Base-by-base conservation (phyloP, 2,797 vertebrate species). In the Bradypus variegatus region DNA sequence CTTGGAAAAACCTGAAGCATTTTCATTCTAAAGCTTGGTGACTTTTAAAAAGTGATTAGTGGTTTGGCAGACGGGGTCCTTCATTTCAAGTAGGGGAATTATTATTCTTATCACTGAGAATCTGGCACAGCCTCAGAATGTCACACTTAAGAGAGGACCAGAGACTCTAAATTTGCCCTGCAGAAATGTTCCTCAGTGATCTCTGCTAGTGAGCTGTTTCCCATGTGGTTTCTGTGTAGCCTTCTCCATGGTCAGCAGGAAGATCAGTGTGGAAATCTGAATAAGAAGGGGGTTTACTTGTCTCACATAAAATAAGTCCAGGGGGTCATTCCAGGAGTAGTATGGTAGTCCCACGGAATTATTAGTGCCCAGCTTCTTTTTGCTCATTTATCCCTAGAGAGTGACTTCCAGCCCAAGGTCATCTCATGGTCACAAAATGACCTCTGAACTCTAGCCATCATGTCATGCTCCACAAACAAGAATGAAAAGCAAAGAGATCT, bases 31-130 rank as follows among this genome's bases (percentile, higher is more conserved):
- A 93, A 93, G 85, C 48, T 62, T 64, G 8, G 62, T 31, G 76
- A 36, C 72, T 85, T 79, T 72, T 73, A 53, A 89, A 72, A 89
- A 84, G 36, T 79, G 81, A 78, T 13, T 29, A 87, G 45, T 92
- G 85, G 41, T 81, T 81, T 92, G 50, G 64, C 77, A 78, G 77
- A 31, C 67, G 55, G 29, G 41, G 38, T 73, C 41, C 38, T 91
- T 86, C 78, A 85, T 78, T 91, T 91, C 70, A 70, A 31, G 77
- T 84, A 84, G 67, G 48, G 72, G 48, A 83, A 70, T 89, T 90
- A 76, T 13, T 31, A 70, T 94, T 53, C 80, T 94, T 90, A 45
- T 50, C 69, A 14, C 62, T 55, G 27, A 83, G 27, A 86, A 77
- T 84, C 55, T 89, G 87, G 81, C 80, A 69, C 33, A 87, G 33